Conservation (phyloP, 2,113 vertebrate species). For the Ceratotherium simum region DNA sequence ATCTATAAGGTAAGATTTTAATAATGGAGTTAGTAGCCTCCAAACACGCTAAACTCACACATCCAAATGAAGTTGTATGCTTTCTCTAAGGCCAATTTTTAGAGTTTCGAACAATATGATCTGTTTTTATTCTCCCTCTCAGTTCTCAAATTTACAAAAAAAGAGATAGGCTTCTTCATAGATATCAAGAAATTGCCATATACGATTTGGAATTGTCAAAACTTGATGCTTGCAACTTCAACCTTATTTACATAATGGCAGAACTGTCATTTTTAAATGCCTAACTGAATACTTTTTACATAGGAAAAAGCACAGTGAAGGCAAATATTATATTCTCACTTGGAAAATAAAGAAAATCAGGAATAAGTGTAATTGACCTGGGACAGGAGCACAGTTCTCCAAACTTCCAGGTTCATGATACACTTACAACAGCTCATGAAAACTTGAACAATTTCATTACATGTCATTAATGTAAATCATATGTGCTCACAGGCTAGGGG, state of each 20-base stretch:
- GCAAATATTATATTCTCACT: neutral
- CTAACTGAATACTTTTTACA: neutral
- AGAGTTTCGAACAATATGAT: neutral
- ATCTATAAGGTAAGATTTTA: neutral
- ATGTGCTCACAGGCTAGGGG: neutral
- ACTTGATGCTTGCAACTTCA: neutral
- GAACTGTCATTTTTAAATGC: neutral
- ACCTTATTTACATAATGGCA: neutral
- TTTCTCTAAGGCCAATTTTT: neutral
- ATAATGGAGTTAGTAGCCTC: neutral
- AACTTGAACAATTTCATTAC: constrained; percentile 42
- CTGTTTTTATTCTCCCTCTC: neutral
- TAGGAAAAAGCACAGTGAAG: neutral
- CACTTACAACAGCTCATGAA: neutral
- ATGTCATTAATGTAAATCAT: neutral
- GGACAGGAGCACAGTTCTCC: neutral
- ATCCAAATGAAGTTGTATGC: neutral
- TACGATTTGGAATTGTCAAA: neutral
- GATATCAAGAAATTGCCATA: neutral
- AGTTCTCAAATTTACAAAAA: neutral
- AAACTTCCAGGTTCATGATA: neutral
- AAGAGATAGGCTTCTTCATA: neutral
- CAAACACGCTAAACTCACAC: neutral
- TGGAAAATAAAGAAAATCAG: neutral
- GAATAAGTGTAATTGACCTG: neutral